Evolutionary conservation across 2,113 vertebrate species (phyloP), one percentile per base, ranked within the genome.

Genomic region (Sander vitreus): DNA sequence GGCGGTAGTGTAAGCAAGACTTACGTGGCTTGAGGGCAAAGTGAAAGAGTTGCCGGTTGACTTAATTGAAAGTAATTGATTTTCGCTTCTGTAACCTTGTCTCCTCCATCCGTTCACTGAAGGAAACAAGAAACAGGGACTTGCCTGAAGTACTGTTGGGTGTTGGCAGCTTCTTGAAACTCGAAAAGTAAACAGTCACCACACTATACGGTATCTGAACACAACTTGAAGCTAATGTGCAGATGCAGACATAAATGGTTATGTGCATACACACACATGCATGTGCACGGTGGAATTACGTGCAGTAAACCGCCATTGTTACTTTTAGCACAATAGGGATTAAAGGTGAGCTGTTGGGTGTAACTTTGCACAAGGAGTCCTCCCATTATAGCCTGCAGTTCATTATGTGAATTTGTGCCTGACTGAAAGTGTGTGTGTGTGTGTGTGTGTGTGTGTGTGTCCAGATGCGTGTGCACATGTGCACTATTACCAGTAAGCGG

Each of bases 1-100:
- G 79, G 67, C 62, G 79, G 81, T 79, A 84, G 82, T 55, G 80
- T 77, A 66, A 77, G 83, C 70, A 80, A 81, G 87, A 80, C 85
- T 88, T 83, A 79, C 67, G 81, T 84, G 92, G 95, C 96, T 89
- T 39, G 93, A 92, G 95, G 96, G 95, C 95, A 95, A 92, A 95
- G 94, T 95, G 94, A 95, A 95, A 94, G 95, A 96, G 85, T 96
- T 94, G 95, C 97, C 94, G 93, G 95, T 96, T 98, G 96, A 98
- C 96, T 97, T 98, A 98, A 98, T 98, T 97, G 96, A 96, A 96
- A 95, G 96, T 97, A 98, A 98, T 98, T 97, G 96, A 92, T 93
- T 93, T 89, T 87, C 69, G 76, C 83, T 95, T 96, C 95, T 18
- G 69, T 21, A 66, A 80, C 73, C 83, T 96, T 93, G 95, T 96